These are phyloP conservation scores for Cotesia congregata DNA, from an alignment of 2,888 invertebrate species.

Conservation along the genomic window DNA sequence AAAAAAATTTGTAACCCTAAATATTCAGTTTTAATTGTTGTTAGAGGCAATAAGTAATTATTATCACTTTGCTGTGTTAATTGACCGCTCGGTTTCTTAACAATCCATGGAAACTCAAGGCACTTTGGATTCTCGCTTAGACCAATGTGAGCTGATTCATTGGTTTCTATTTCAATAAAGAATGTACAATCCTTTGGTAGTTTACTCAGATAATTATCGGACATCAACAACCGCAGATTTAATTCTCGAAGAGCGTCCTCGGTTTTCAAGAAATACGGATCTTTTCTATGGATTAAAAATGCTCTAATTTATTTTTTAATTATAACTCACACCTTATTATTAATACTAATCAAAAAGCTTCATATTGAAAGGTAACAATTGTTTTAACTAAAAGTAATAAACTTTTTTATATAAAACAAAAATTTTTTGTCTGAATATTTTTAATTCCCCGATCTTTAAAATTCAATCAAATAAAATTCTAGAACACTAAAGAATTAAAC, in stretches of 20 bases:
- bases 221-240: slow-evolving; percentile 74
- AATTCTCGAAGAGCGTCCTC: slow-evolving; percentile 77
- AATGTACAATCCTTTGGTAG: slow-evolving; percentile 75
- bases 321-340: no score
- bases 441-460: no score
- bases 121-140: slow-evolving; percentile 73
- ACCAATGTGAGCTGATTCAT: slow-evolving; percentile 74
- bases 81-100: slow-evolving; percentile 52
- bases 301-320: slow-evolving; percentile 2
- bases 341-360: no score
- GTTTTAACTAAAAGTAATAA: no score
- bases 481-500: no score
- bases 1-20: slow-evolving; percentile 62
- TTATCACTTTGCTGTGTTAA: neutral
- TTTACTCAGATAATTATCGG: slow-evolving; percentile 71
- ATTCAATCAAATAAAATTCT: no score
- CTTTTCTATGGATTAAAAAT: slow-evolving; percentile 62
- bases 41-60: slow-evolving; percentile 68
- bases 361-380: no score
- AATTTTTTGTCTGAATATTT: no score
- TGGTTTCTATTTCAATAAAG: slow-evolving; percentile 75
- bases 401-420: no score
- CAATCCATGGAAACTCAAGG: slow-evolving; percentile 72
- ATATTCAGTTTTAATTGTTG: slow-evolving; percentile 68
- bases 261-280: slow-evolving; percentile 75